Evolutionary conservation across 1,140 invertebrate species (phyloP), one percentile per base, ranked within the genome.

Genomic region (Lanistes nyassanus): DNA sequence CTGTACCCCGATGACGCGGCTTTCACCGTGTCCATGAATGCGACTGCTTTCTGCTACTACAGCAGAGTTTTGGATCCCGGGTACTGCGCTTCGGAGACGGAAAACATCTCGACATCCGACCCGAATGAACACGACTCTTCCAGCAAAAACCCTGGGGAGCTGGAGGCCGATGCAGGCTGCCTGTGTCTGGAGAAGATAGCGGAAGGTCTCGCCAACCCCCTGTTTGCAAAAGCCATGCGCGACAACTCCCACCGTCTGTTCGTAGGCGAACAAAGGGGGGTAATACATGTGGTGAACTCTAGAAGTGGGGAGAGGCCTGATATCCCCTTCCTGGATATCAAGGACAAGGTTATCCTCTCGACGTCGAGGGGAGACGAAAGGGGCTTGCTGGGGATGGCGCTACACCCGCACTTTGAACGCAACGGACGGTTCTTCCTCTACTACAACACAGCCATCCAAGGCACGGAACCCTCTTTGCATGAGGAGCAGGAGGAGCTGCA

Each of bases 381-480:
- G 3, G 88, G 88, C 7, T 78, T 89, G 36, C 76, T 87, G 11
- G 83, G 83, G 0, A 60, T 88, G 64, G 84, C 84, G 4, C 88
- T 88, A 55, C 87, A 88, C 78, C 88, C 87, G 23, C 67, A 82
- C 16, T 88, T 82, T 77, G 37, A 60, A 31, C 13, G 64, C 23
- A 89, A 88, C 75, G 74, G 79, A 31, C 80, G 79, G 65, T 83
- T 88, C 67, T 89, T 82, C 72, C 69, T 87, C 6, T 88, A 87
- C 81, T 88, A 87, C 74, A 85, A 81, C 23, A 79, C 79, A 19
- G 58, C 23, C 19, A 36, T 65, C 16, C 62, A 31, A 23, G 51
- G 34, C 21, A 6, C 19, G 31, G 73, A 78, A 16, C 23, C 62
- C 7, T 19, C 53, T 21, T 16, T 66, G 23, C 56, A 29, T n/a